A percentile compares a stretch with the other conserved stretches of the same genome.
phyloP scores from a whole-genome alignment of 2,113 vertebrate species.

The Pelusios castaneus region DNA sequence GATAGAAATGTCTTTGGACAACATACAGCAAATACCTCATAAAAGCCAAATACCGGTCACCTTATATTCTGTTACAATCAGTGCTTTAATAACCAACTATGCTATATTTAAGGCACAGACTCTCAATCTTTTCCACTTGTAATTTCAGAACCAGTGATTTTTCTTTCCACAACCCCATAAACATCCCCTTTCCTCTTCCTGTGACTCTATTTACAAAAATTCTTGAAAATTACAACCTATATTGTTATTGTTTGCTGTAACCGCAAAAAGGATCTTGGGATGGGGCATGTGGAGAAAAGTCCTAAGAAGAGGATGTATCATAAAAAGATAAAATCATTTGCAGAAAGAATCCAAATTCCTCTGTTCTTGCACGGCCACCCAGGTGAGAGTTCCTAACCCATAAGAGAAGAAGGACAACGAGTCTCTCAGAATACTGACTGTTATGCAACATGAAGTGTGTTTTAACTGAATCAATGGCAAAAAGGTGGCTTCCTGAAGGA shows the following conservation, averaged over 20 bases:
- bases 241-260: neutral
- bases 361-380: neutral
- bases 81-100: neutral
- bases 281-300: neutral
- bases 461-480: neutral
- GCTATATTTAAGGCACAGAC: neutral
- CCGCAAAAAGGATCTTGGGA: neutral
- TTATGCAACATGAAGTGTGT: neutral
- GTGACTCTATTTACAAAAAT: neutral
- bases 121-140: neutral
- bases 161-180: accelerated
- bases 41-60: neutral
- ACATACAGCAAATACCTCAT: neutral
- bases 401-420: neutral
- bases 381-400: too few species aligned
- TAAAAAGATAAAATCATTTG: neutral
- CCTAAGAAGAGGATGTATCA: neutral
- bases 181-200: neutral
- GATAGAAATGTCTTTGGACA: accelerated
- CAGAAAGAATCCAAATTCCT: neutral
- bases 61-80: neutral
- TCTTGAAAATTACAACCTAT: neutral
- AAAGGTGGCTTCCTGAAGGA: neutral
- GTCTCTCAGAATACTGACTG: neutral
- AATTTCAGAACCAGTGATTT: neutral